Evolutionary conservation across 1,140 invertebrate species (phyloP), one percentile per base, ranked within the genome.

Genomic region (Drosophila willistoni): DNA sequence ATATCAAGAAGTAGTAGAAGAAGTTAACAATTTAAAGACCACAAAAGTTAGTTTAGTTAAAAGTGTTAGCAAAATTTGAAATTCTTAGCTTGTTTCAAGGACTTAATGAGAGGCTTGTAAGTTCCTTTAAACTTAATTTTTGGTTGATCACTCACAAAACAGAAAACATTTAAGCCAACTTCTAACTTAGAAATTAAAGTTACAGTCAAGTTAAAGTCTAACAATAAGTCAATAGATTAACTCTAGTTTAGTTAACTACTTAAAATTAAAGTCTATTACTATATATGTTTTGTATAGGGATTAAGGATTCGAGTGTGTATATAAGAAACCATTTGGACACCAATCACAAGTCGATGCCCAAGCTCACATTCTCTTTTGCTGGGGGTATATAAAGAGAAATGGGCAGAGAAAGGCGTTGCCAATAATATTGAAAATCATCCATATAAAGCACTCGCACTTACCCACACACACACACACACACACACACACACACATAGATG

Each of bases 371-470:
- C 17, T 51, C 44, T 12, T 12, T 22, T 19, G 17, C 10, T 9
- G 10, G 17, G 17, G 17, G 44, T 51, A 51, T 51, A 51, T 51
- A 51, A 51, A 2, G 19, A 9, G 17, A 51, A 51, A 51, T 51
- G 44, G 44, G 60, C 61, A 56, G 51, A 74, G 68, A 75, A 80
- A 81, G 79, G 79, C 79, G 79, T 81, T 81, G 73, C 79, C 73
- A 72, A 81, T 81, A 81, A 68, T 81, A 81, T 81, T 81, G 79
- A 81, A 80, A 77, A 62, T 73, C 73, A 71, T 81, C 71, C 71
- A 81, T 81, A 74, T 65, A 73, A 70, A 75, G 63, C 51, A 73
- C 62, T 51, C 13, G 22, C 34, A 56, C 61, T 47, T 29, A 64
- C 36, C 36, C 22, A 47, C 14, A 34, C 25, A 42, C 34, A 34